Evolutionary conservation across 2,797 vertebrate genomes (phyloP).

Genomic region (Ctenopoma kingsleyae): DNA sequence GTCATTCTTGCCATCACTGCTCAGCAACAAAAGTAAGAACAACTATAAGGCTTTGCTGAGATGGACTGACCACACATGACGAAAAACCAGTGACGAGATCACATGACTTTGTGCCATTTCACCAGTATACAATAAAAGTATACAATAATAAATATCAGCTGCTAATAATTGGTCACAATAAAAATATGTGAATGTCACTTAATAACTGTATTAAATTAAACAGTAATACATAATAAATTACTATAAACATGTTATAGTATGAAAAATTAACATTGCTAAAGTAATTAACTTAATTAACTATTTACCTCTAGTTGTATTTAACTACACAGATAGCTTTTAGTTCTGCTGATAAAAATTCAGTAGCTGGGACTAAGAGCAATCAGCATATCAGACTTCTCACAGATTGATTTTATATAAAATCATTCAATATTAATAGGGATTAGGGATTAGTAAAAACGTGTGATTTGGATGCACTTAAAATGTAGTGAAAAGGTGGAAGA

Average conservation of each 20-base stretch:
- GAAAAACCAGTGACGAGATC: too few species aligned
- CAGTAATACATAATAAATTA: not conserved
- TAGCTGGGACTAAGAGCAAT: not conserved
- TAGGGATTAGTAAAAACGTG: not conserved
- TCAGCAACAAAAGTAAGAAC: slow-evolving; percentile 1
- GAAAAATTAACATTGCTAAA: too few species aligned
- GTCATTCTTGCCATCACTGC: not conserved
- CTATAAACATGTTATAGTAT: not conserved
- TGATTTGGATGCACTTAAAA: not conserved
- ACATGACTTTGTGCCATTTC: not conserved
- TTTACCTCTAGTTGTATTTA: not conserved
- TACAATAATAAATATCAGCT: too few species aligned
- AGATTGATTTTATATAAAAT: not conserved
- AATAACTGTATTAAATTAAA: not conserved
- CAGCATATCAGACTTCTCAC: not conserved
- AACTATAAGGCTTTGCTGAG: not conserved
- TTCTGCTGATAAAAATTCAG: not conserved
- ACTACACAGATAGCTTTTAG: not conserved
- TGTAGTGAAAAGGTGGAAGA: not conserved
- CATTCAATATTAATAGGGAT: not conserved
- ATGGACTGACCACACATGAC: not conserved
- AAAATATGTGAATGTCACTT: too few species aligned
- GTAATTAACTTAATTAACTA: not conserved
- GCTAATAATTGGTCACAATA: too few species aligned
- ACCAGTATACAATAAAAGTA: not conserved